phyloP scores from a whole-genome alignment of 2,113 vertebrate species.

The Dascyllus trimaculatus region DNA sequence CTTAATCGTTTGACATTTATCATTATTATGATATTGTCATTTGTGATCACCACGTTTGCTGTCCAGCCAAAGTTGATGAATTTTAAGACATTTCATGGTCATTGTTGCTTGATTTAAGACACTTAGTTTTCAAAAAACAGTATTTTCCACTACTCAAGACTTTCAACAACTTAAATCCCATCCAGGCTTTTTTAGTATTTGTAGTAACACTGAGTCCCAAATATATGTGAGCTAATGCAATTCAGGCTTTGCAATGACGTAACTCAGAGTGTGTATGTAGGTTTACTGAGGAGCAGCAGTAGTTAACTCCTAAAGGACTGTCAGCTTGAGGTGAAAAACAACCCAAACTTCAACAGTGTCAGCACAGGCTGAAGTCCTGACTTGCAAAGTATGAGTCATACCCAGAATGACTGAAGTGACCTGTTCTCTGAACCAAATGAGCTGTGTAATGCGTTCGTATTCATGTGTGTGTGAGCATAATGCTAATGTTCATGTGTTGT shows the following conservation, averaged over 20 bases:
- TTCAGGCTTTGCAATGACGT: slow-evolving; percentile 21
- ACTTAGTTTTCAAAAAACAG: too few relatives aligned
- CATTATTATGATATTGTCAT: too few relatives aligned
- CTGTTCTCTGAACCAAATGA: slow-evolving; percentile 64
- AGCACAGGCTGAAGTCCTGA: slow-evolving; percentile 53
- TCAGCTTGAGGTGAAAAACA: slow-evolving; percentile 37
- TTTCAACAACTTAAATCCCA: not conserved
- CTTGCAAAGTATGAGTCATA: slow-evolving; percentile 64
- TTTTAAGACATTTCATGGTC: too few relatives aligned
- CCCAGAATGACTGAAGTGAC: slow-evolving; percentile 48
- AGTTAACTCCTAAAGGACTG: slow-evolving; percentile 18
- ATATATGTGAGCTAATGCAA: slow-evolving; percentile 26
- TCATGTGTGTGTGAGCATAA: slow-evolving; percentile 25
- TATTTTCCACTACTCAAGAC: too few relatives aligned
- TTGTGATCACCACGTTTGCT: too few relatives aligned
- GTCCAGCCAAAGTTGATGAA: too few relatives aligned
- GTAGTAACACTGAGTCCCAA: not conserved
- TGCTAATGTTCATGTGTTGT: slow-evolving; percentile 21
- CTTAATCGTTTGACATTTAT: too few relatives aligned
- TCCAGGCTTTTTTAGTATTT: not conserved
- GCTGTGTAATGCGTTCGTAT: slow-evolving; percentile 54
- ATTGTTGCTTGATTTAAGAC: too few relatives aligned
- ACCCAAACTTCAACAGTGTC: slow-evolving; percentile 24
- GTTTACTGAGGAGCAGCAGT: slow-evolving; percentile 19
- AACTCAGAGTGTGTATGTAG: slow-evolving; percentile 18